These are phyloP conservation scores for Mustelus asterias DNA, from an alignment of 2,113 vertebrate genomes.

Conservation along the genomic window DNA sequence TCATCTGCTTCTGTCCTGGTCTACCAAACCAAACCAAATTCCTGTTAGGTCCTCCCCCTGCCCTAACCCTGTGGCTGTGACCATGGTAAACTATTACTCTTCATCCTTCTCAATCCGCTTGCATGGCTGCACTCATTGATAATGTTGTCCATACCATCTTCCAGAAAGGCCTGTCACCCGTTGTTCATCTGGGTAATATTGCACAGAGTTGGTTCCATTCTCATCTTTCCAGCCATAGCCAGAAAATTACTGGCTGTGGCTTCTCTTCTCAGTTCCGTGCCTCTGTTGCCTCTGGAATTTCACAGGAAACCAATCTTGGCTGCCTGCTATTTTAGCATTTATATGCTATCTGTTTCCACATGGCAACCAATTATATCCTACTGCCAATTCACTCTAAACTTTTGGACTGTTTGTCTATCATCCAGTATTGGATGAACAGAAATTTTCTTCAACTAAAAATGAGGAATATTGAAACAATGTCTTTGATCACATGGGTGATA, in stretches of 20 bases:
- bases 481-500: too few species aligned
- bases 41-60: background rate
- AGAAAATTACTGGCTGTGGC: background rate
- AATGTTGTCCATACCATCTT: background rate
- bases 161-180: background rate
- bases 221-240: background rate
- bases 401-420: too few species aligned
- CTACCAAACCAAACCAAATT: background rate
- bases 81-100: background rate
- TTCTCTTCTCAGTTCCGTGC: too few species aligned
- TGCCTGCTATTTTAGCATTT: too few species aligned
- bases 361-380: too few species aligned
- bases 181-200: background rate
- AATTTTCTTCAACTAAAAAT: too few species aligned
- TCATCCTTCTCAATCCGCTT: background rate
- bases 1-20: background rate
- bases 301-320: background rate
- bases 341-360: too few species aligned
- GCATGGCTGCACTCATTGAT: too few species aligned
- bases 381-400: too few species aligned
- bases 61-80: too few species aligned
- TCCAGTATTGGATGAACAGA: too few species aligned
- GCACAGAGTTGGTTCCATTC: background rate
- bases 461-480: too few species aligned
- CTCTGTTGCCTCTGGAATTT: background rate